A percentile compares a stretch with the other conserved stretches of the same genome.
These are phyloP conservation scores for Pao palembangensis DNA, from an alignment of 2,113 vertebrate species.

Conservation along the genomic window DNA sequence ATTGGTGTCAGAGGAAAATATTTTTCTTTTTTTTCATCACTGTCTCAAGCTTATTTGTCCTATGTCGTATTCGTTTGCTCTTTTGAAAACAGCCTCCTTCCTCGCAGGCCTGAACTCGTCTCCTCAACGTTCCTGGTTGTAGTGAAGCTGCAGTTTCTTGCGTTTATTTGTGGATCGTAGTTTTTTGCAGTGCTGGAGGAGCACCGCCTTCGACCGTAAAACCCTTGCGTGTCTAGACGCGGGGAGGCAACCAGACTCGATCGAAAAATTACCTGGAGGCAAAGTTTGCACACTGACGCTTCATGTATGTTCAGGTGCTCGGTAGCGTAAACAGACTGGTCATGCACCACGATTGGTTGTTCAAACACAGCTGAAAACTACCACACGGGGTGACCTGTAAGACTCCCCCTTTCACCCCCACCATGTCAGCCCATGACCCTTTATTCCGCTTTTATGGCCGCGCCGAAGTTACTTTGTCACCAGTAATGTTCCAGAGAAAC, in stretches of 20 bases:
- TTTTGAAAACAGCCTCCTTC: too few species aligned
- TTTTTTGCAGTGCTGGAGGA: constrained; percentile 5
- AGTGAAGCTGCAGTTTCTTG: too few species aligned
- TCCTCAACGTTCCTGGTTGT: constrained; percentile 5
- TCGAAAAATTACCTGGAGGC: constrained; percentile 25
- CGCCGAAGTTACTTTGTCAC: constrained; percentile 37
- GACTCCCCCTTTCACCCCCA: constrained; percentile 44
- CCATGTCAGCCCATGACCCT: constrained; percentile 37
- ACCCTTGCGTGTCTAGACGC: constrained; percentile 14
- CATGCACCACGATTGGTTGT: constrained; percentile 19
- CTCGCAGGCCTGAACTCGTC: neutral
- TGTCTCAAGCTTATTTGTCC: constrained; percentile 34
- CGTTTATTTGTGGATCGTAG: neutral
- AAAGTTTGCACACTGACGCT: constrained; percentile 11
- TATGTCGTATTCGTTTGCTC: constrained; percentile 14
- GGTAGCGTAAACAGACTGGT: constrained; percentile 37
- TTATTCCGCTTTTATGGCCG: constrained; percentile 58
- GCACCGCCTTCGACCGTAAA: neutral
- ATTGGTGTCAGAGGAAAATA: constrained; percentile 20
- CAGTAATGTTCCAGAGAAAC: constrained; percentile 36
- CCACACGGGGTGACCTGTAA: constrained; percentile 31
- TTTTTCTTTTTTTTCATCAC: constrained; percentile 22
- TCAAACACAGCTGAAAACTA: constrained; percentile 37
- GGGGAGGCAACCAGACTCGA: constrained; percentile 12
- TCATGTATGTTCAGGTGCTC: constrained; percentile 37